Conservation (phyloP, 2,797 vertebrate genomes). For the Onychomys torridus region DNA sequence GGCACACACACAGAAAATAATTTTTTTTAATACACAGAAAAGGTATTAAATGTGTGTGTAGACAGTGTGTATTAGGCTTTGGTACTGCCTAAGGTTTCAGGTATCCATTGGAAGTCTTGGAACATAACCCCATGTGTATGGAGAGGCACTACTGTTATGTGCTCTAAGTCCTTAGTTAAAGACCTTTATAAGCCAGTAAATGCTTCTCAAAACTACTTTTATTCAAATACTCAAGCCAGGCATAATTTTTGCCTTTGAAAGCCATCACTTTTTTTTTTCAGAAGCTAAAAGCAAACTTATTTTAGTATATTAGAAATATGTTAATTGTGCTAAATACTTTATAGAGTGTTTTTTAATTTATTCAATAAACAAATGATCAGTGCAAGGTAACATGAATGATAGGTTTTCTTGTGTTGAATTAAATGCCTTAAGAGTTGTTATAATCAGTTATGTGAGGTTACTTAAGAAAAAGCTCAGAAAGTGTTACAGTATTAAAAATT, state of each 20-base stretch:
- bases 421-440: conserved; percentile 47
- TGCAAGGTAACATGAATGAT: not conserved
- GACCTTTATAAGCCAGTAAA: not conserved
- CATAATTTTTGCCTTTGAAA: conserved; percentile 64
- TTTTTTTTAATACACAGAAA: not conserved
- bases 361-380: not conserved
- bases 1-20: not conserved
- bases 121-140: not conserved
- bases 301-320: conserved; percentile 32
- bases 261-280: conserved; percentile 15
- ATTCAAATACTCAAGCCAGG: not conserved
- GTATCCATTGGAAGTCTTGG: not conserved
- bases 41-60: not conserved
- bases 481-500: conserved; percentile 22
- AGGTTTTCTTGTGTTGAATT: not conserved
- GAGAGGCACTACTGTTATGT: not conserved
- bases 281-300: conserved; percentile 39
- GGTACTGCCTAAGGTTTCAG: not conserved
- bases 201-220: conserved; percentile 34
- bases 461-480: conserved; percentile 45
- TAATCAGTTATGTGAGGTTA: not conserved
- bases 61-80: not conserved
- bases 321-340: conserved; percentile 52
- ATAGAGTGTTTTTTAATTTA: conserved; percentile 41
- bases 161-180: conserved; percentile 43